Evolutionary conservation across 30 jellyfish, hydroid and myxozoan species (phyloP).

Genomic region (Pelagia noctiluca): DNA sequence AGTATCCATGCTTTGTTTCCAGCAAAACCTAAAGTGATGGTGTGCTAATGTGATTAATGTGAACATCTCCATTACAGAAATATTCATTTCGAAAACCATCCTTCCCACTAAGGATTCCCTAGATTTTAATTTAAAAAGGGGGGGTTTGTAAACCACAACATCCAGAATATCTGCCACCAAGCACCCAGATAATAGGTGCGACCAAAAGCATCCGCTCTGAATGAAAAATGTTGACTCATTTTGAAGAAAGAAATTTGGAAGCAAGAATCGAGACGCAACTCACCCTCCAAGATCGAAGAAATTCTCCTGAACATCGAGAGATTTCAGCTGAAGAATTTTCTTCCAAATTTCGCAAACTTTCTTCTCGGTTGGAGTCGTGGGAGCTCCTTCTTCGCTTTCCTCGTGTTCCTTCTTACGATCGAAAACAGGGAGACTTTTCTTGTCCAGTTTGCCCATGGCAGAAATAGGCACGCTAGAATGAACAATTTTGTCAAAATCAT

Average conservation of each 20-base stretch:
- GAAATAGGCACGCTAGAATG: conserved; percentile 74
- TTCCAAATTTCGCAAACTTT: conserved; percentile 70
- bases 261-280: neutral
- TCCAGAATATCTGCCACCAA: no score
- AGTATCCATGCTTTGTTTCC: no score
- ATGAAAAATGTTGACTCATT: no score
- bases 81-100: no score
- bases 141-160: no score
- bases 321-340: conserved; percentile 66
- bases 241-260: neutral
- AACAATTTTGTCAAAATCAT: neutral
- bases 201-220: no score
- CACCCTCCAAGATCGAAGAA: conserved; percentile 95
- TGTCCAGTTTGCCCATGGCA: conserved; percentile 78
- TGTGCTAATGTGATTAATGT: no score
- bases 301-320: conserved; percentile 75
- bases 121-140: no score
- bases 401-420: conserved; percentile 71
- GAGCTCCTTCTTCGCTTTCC: conserved; percentile 57
- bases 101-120: no score
- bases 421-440: conserved; percentile 72
- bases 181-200: no score
- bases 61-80: no score
- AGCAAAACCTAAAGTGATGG: no score
- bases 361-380: conserved; percentile 64